Conservation (phyloP, 2,888 invertebrate species). For the Heliconius sara region DNA sequence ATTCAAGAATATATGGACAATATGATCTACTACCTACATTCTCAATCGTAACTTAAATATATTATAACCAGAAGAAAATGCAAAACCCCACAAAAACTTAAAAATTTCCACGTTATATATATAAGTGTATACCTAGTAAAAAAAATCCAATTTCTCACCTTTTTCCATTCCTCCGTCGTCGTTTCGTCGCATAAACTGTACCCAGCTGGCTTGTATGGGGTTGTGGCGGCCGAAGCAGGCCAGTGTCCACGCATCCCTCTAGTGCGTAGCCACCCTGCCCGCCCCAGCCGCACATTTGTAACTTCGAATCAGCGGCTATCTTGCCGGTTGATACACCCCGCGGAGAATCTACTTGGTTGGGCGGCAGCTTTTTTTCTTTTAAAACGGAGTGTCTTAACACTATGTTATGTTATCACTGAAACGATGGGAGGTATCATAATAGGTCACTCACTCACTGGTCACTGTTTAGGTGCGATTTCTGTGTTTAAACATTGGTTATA, state of each 20-base stretch:
- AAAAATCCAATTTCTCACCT: conserved; percentile 86
- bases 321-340: conserved; percentile 67
- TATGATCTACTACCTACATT: background rate
- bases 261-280: conserved; percentile 77
- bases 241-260: conserved; percentile 92
- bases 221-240: conserved; percentile 87
- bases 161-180: conserved; percentile 97
- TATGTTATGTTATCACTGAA: conserved; percentile 1
- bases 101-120: background rate
- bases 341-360: conserved; percentile 53
- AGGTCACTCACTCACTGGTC: background rate
- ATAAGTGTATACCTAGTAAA: no score
- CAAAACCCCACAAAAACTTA: background rate
- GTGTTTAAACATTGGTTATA: background rate
- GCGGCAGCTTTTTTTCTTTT: conserved; percentile 52
- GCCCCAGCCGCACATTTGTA: conserved; percentile 79
- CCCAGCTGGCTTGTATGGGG: conserved; percentile 93
- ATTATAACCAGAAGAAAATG: background rate
- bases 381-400: conserved; percentile 8
- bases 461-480: background rate
- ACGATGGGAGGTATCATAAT: conserved; percentile 3
- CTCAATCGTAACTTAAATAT: background rate
- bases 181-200: conserved; percentile 98
- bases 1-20: no score
- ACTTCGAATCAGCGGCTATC: conserved; percentile 79